Conservation (phyloP, 2,113 vertebrate genomes). For the Engystomops pustulosus region DNA sequence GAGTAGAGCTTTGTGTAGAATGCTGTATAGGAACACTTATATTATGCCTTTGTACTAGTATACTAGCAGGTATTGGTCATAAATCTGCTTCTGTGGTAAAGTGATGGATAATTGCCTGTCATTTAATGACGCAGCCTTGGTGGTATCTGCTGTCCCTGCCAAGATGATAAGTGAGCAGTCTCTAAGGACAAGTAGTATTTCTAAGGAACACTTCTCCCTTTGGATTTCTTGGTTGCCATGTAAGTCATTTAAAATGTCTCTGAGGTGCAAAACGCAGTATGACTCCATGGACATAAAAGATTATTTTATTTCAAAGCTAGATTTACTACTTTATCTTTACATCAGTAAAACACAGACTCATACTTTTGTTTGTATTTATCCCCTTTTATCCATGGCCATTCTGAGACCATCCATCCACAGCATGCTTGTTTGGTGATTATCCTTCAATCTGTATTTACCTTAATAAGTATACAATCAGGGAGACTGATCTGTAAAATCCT, state of each 20-base stretch:
- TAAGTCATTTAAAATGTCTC: conserved; percentile 1
- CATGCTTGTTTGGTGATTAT: too few species aligned
- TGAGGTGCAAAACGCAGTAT: neutral
- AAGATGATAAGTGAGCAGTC: conserved; percentile 38
- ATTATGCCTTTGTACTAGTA: neutral
- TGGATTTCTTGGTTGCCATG: conserved; percentile 20
- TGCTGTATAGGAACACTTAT: neutral
- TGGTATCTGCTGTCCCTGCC: neutral
- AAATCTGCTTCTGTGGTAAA: neutral
- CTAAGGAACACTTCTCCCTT: conserved; percentile 23
- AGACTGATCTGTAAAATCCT: too few species aligned
- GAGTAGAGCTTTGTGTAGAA: too few species aligned
- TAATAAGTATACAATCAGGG: too few species aligned
- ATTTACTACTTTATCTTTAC: too few species aligned
- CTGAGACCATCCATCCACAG: too few species aligned
- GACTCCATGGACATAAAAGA: too few species aligned
- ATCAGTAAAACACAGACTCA: too few species aligned
- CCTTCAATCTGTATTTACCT: too few species aligned
- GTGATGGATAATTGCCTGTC: conserved; percentile 7
- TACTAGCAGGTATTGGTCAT: neutral
- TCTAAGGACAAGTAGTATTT: conserved; percentile 29
- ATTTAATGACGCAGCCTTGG: neutral
- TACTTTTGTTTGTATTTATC: too few species aligned
- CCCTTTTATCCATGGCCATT: too few species aligned
- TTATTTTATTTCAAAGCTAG: too few species aligned